Percentiles rank a stretch among this genome's conserved stretches.
Conservation (phyloP, 1,140 invertebrate species). For the Stratiolaelaps scimitus region DNA sequence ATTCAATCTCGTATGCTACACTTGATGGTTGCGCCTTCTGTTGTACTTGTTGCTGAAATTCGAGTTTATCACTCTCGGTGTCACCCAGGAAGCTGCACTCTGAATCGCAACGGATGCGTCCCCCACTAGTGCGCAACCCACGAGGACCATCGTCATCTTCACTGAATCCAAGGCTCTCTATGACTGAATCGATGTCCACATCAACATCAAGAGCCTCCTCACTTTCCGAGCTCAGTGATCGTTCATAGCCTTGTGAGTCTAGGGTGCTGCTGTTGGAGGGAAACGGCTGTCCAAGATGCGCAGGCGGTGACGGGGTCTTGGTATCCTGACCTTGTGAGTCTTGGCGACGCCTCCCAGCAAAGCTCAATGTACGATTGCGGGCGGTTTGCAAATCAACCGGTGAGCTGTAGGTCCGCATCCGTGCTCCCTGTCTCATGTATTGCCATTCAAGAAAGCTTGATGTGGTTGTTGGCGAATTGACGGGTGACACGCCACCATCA, state of each 20-base stretch:
- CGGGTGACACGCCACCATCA: not conserved
- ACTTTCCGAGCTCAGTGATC: constrained; percentile 14
- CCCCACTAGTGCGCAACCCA: constrained; percentile 2
- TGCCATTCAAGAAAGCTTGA: constrained; percentile 16
- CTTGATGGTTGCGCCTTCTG: constrained; percentile 43
- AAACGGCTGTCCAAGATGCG: constrained; percentile 11
- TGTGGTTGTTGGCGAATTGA: not conserved
- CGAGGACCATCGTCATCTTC: constrained; percentile 10
- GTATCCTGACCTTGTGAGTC: constrained; percentile 1
- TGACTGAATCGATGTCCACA: constrained; percentile 15
- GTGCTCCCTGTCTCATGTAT: constrained; percentile 22
- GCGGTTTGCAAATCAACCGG: constrained; percentile 10
- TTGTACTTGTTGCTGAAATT: constrained; percentile 37
- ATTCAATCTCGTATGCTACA: constrained; percentile 43
- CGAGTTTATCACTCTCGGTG: constrained; percentile 39
- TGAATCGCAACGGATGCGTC: constrained; percentile 23
- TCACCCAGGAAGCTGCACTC: constrained; percentile 32
- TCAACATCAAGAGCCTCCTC: constrained; percentile 18
- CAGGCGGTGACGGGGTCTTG: constrained; percentile 17
- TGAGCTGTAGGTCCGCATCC: constrained; percentile 29
- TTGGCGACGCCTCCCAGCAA: not conserved
- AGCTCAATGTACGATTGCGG: constrained; percentile 15
- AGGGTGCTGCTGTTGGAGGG: too few species aligned
- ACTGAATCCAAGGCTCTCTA: constrained; percentile 20
- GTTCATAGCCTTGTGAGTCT: constrained; percentile 1